A percentile compares a stretch with the other conserved stretches of the same genome.
phyloP scores from a whole-genome alignment of 2,797 vertebrate species.

The Chaunax sp. region DNA sequence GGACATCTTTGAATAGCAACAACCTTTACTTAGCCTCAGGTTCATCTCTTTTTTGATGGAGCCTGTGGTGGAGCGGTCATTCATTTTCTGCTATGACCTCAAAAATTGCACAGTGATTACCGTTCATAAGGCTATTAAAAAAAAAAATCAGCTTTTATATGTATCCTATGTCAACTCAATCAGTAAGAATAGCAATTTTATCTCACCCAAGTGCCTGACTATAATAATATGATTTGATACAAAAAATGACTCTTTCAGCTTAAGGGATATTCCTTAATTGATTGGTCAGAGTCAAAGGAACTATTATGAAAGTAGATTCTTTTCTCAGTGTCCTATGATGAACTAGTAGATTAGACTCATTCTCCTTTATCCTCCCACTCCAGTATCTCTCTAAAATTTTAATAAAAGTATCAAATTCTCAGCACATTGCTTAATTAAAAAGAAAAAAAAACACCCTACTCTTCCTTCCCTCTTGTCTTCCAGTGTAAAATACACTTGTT shows the following conservation, averaged over 20 bases:
- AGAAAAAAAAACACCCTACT: slow-evolving; percentile 10
- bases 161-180: neutral
- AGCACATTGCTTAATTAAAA: slow-evolving; percentile 23
- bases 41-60: slow-evolving; percentile 41
- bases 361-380: slow-evolving; percentile 45
- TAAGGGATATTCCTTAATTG: slow-evolving; percentile 36
- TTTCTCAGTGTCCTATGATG: slow-evolving; percentile 46
- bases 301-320: slow-evolving; percentile 40
- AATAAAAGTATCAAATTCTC: slow-evolving; percentile 32
- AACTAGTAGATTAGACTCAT: slow-evolving; percentile 49
- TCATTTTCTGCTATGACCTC: slow-evolving; percentile 28
- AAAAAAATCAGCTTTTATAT: neutral
- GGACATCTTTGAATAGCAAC: slow-evolving; percentile 27
- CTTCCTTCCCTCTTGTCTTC: slow-evolving; percentile 14
- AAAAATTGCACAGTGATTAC: slow-evolving; percentile 20
- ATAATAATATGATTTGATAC: slow-evolving; percentile 22
- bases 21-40: neutral
- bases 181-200: slow-evolving; percentile 1
- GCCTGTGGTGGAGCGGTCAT: neutral
- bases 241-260: slow-evolving; percentile 29
- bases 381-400: slow-evolving; percentile 34
- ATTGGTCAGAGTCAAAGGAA: slow-evolving; percentile 45
- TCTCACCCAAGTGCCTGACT: slow-evolving; percentile 1
- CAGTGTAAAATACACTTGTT: slow-evolving; percentile 66
- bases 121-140: slow-evolving; percentile 2